Base-by-base conservation (phyloP, 2,888 invertebrate species). In the Drosophila phalerata region DNA sequence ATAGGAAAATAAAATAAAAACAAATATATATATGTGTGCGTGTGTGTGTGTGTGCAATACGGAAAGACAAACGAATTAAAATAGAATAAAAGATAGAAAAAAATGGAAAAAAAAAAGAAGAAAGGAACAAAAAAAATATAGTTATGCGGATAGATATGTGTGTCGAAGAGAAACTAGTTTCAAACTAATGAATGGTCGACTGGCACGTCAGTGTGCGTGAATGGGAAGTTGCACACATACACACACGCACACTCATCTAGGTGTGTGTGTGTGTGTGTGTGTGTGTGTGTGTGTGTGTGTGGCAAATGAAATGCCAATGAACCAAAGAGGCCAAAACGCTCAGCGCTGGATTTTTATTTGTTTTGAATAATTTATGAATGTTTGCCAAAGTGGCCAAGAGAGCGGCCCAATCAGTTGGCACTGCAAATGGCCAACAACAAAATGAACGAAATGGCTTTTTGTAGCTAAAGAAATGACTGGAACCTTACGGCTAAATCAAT, bases 361-460 rank as follows among this genome's bases (percentile, higher is more conserved):
- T 53, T 82, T 83, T 83, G 85, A 82, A 82, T 82, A 85, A 85
- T 80, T 85, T 85, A 82, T 82, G 85, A 85, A 84, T 80, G 73
- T 78, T 78, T 80, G 77, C 79, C 75, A 58, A 79, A 79, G 49
- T 81, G 77, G 77, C 76, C 61, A 60, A 67, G 45, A 51, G 66
- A 74, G 61, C 58, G 49, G 42, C 53, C 17, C 40, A 66, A 67
- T 67, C 42, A 43, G 43, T 22, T 61, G 37, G 47, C 34, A 62
- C 55, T 55, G 61, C 58, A 42, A 64, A 56, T 63, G 49, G 70
- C 53, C 67, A 64, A 43, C 37, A 53, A 43, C 32, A 30, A 17
- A 19, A 11, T 11, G 5, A 47, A 37, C 5, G 22, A 17, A 40
- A 42, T 17, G 42, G 17, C 19, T 15, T 53, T 47, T 58, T 49